Percentiles rank a stretch among this genome's conserved stretches.
These are phyloP conservation scores for Wasmannia auropunctata DNA, from an alignment of 1,140 invertebrate species.

Conservation along the genomic window DNA sequence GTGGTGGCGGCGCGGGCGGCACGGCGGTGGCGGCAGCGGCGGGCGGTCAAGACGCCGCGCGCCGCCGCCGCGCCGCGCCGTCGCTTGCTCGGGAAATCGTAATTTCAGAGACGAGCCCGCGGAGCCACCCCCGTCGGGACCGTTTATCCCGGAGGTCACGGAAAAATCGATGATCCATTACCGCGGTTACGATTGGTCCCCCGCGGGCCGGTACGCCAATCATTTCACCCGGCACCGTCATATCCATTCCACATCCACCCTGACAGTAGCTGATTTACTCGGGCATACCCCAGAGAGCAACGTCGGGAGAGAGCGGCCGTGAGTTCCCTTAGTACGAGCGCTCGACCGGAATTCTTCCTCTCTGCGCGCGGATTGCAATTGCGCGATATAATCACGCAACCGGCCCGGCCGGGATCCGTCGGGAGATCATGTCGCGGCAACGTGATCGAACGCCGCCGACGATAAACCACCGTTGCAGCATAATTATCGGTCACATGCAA, in stretches of 20 bases:
- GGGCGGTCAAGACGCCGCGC: slow-evolving; percentile 2
- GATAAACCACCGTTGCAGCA: not conserved
- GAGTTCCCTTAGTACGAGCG: slow-evolving; percentile 26
- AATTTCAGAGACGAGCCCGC: slow-evolving; percentile 20
- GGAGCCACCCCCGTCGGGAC: slow-evolving; percentile 34
- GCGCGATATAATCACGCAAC: slow-evolving; percentile 23
- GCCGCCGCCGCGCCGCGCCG: not conserved
- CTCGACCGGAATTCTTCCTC: slow-evolving; percentile 45
- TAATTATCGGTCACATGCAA: slow-evolving; percentile 23
- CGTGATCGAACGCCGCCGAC: slow-evolving; percentile 19
- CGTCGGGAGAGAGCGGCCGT: not conserved
- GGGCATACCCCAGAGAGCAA: slow-evolving; percentile 8
- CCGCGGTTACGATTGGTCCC: slow-evolving; percentile 58
- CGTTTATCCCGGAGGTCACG: slow-evolving; percentile 30
- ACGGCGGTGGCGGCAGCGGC: not conserved
- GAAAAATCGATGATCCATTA: slow-evolving; percentile 70
- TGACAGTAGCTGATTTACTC: slow-evolving; percentile 65
- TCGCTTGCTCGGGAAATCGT: not conserved
- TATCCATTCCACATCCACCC: slow-evolving; percentile 44
- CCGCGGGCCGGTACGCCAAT: slow-evolving; percentile 56
- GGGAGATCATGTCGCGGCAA: slow-evolving; percentile 28
- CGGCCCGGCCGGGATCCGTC: not conserved
- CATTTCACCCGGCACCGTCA: slow-evolving; percentile 63
- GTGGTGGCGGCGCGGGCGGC: not conserved
- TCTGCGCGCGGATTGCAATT: slow-evolving; percentile 23